Conservation (phyloP, 2,797 vertebrate species). For the Buceros bicornis region DNA sequence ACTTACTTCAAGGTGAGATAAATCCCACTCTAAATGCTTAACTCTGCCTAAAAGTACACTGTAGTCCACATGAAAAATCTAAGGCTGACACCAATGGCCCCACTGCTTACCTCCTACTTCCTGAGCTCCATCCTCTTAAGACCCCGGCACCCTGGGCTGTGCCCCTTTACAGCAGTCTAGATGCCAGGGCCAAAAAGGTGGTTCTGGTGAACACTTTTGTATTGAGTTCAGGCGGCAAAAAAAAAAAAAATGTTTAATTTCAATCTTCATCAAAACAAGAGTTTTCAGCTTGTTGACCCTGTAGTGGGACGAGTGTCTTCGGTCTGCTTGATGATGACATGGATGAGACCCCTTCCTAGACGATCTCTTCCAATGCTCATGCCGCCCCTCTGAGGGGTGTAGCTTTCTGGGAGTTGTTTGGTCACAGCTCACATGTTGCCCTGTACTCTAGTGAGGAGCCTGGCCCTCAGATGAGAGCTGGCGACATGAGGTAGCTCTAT, state of each 20-base stretch:
- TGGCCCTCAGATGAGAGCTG: background rate
- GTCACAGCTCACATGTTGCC: fast-evolving
- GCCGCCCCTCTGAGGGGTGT: fast-evolving
- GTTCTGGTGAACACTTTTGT: background rate
- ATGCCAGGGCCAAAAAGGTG: background rate
- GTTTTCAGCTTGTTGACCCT: background rate
- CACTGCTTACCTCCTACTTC: background rate
- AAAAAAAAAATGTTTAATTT: background rate
- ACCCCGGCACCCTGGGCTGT: background rate
- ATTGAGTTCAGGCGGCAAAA: background rate
- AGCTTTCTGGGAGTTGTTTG: background rate
- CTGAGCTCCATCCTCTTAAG: background rate
- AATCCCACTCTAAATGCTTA: background rate
- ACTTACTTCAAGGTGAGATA: background rate
- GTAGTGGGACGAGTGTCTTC: background rate
- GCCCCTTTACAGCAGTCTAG: background rate
- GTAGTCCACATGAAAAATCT: background rate
- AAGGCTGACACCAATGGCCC: background rate
- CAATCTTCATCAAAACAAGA: background rate
- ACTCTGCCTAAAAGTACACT: background rate
- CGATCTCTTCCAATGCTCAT: background rate
- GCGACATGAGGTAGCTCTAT: background rate
- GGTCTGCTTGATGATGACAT: background rate
- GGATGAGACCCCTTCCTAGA: background rate
- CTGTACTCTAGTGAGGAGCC: background rate